Percentiles rank a stretch among this genome's conserved stretches.
Conservation (phyloP, 2,797 vertebrate genomes). For the Rhinophrynus dorsalis region DNA sequence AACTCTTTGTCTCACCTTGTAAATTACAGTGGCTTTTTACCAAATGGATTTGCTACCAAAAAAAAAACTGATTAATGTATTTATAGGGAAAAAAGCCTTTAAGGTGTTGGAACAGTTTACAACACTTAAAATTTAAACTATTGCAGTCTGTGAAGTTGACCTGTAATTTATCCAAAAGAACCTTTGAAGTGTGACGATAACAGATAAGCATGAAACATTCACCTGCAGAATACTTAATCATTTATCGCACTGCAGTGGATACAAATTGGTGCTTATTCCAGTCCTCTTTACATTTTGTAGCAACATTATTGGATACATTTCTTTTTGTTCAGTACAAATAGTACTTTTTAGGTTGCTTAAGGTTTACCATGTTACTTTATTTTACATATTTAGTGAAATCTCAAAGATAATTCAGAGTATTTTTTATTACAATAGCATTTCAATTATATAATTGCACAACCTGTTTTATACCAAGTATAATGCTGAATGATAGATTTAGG, state of each 20-base stretch:
- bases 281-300: background rate
- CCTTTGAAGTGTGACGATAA: conserved; percentile 38
- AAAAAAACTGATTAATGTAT: conserved; percentile 30
- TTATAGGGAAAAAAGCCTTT: conserved; percentile 18
- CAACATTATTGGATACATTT: background rate
- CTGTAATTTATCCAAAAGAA: conserved; percentile 34
- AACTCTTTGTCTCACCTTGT: background rate
- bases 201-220: conserved; percentile 27
- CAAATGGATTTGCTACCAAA: conserved; percentile 19
- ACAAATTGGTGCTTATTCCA: conserved; percentile 12
- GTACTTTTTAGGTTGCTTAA: too few relatives aligned
- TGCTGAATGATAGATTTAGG: background rate
- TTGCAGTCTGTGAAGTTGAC: conserved; percentile 23
- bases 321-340: too few relatives aligned
- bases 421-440: too few relatives aligned
- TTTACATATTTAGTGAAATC: too few relatives aligned
- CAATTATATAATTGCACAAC: background rate
- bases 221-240: conserved; percentile 33
- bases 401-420: too few relatives aligned
- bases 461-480: background rate
- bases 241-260: conserved; percentile 22
- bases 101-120: conserved; percentile 29
- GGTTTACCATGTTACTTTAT: too few relatives aligned
- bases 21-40: conserved; percentile 19
- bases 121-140: conserved; percentile 40